A percentile compares a stretch with the other conserved stretches of the same genome.
Evolutionary conservation across 2,888 invertebrate genomes (phyloP).

Genomic region (Leucophora obtusa): DNA sequence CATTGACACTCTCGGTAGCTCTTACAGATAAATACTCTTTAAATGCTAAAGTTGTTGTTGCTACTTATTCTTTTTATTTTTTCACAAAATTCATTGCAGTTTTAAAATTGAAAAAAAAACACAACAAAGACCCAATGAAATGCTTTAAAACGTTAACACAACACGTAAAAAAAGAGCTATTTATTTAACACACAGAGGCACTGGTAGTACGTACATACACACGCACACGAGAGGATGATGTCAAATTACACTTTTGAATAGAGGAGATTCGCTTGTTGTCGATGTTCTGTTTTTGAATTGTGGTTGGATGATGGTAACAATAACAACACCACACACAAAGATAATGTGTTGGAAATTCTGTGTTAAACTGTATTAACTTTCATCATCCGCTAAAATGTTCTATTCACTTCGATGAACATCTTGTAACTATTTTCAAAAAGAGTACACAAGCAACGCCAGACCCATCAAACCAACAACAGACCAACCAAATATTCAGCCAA

Average conservation of each 20-base stretch:
- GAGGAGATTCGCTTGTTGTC: constrained; percentile 49
- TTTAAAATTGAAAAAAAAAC: constrained; percentile 51
- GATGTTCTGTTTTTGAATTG: constrained; percentile 48
- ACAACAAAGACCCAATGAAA: constrained; percentile 62
- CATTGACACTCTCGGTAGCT: constrained; percentile 65
- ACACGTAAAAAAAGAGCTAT: constrained; percentile 60
- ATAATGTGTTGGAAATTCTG: not conserved
- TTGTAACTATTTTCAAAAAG: constrained; percentile 77
- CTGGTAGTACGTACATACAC: constrained; percentile 3
- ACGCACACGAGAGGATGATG: constrained; percentile 53
- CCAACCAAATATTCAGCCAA: too few relatives aligned
- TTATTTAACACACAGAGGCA: constrained; percentile 56
- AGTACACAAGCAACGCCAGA: constrained; percentile 60
- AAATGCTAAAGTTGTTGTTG: constrained; percentile 64
- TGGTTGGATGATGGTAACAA: constrained; percentile 37
- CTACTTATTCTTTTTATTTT: constrained; percentile 64
- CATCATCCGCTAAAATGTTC: constrained; percentile 74
- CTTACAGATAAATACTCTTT: constrained; percentile 65
- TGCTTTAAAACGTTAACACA: constrained; percentile 57
- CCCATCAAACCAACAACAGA: constrained; percentile 56
- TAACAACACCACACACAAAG: not conserved
- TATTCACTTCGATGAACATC: constrained; percentile 77
- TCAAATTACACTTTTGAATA: constrained; percentile 56
- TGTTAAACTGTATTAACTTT: constrained; percentile 42
- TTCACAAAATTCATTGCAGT: constrained; percentile 65